phyloP scores from a whole-genome alignment of 2,888 invertebrate species.

The Drosophila melanosoma region DNA sequence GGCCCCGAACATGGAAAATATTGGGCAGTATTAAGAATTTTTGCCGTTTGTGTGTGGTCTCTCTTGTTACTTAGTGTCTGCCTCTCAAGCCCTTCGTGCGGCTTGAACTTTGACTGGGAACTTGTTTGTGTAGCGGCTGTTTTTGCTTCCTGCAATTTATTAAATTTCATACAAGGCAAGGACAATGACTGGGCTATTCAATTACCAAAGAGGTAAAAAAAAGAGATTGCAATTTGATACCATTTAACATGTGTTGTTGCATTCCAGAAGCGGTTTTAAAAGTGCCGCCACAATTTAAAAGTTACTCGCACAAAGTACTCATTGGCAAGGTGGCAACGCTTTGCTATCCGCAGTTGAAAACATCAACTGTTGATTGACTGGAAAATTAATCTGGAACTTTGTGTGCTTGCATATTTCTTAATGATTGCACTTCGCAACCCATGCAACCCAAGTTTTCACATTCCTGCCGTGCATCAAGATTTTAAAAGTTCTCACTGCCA shows the following conservation, averaged over 20 bases:
- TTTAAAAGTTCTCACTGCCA: slow-evolving; percentile 14
- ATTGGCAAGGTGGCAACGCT: slow-evolving; percentile 24
- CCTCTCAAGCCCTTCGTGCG: slow-evolving; percentile 56
- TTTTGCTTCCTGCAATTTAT: slow-evolving; percentile 67
- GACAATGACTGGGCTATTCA: slow-evolving; percentile 54
- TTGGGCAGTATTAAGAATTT: slow-evolving; percentile 26
- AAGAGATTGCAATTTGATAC: slow-evolving; percentile 42
- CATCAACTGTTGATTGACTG: not conserved
- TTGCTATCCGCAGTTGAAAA: not conserved
- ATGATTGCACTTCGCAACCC: not conserved
- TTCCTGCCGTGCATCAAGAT: slow-evolving; percentile 3
- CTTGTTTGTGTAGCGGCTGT: slow-evolving; percentile 45
- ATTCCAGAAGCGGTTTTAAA: slow-evolving; percentile 4
- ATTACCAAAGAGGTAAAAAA: slow-evolving; percentile 52
- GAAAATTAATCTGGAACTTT: not conserved
- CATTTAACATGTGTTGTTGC: slow-evolving; percentile 9
- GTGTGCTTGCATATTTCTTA: not conserved
- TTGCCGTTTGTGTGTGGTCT: slow-evolving; percentile 59
- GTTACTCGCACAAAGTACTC: slow-evolving; percentile 10
- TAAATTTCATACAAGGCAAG: slow-evolving; percentile 69
- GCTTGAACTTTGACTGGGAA: slow-evolving; percentile 61
- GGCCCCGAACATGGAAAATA: slow-evolving; percentile 28
- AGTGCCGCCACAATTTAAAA: slow-evolving; percentile 32
- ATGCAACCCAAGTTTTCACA: not conserved
- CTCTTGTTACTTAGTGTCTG: not conserved